A percentile compares a stretch with the other conserved stretches of the same genome.
phyloP scores from a whole-genome alignment of 2,888 invertebrate species.

The Latrodectus hesperus region DNA sequence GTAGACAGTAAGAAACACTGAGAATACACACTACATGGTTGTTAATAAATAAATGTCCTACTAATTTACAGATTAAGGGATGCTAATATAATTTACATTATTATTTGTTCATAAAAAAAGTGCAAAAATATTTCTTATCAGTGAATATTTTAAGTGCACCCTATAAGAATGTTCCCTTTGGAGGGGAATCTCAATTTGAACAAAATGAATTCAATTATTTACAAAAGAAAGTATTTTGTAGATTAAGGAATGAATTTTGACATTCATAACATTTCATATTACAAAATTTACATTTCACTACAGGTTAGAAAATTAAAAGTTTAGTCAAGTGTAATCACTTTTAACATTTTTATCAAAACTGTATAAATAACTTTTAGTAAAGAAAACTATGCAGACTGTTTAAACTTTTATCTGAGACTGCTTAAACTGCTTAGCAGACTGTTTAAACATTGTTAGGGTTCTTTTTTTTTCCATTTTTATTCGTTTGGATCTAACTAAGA shows the following conservation, averaged over 20 bases:
- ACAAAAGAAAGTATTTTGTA: background rate
- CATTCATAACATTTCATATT: background rate
- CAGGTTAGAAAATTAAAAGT: slow-evolving; percentile 13
- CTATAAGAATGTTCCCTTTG: slow-evolving; percentile 26
- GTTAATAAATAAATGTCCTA: slow-evolving; percentile 43
- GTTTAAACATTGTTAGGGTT: no score
- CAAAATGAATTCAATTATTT: slow-evolving; percentile 22
- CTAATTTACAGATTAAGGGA: slow-evolving; percentile 32
- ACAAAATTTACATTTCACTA: slow-evolving; percentile 9
- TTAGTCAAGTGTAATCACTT: slow-evolving; percentile 23
- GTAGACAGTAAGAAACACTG: slow-evolving; percentile 57
- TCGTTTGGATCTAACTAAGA: no score
- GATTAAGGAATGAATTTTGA: background rate
- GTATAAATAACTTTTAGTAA: slow-evolving; percentile 33
- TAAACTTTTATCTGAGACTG: no score
- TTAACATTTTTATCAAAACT: slow-evolving; percentile 54
- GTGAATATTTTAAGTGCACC: slow-evolving; percentile 35
- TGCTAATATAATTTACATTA: slow-evolving; percentile 33
- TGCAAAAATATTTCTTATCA: slow-evolving; percentile 47
- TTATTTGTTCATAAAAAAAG: slow-evolving; percentile 32
- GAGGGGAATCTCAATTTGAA: slow-evolving; percentile 14
- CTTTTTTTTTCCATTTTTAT: no score
- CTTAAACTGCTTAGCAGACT: no score
- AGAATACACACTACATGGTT: slow-evolving; percentile 57
- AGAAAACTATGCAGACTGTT: background rate